phyloP scores from a whole-genome alignment of 2,113 vertebrate genomes.

The Rynchops niger region DNA sequence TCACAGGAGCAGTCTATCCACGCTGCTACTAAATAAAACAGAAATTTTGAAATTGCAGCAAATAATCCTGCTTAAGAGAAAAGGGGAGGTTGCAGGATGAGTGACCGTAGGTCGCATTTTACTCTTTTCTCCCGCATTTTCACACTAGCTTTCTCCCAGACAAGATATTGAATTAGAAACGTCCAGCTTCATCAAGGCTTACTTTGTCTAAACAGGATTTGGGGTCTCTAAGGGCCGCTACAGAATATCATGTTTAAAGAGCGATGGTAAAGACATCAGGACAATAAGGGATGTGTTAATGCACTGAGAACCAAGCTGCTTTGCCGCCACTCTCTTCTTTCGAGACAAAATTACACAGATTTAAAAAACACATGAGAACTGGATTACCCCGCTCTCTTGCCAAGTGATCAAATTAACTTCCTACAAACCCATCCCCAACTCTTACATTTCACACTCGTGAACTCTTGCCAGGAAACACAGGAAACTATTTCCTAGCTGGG shows the following conservation, averaged over 20 bases:
- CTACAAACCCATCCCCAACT: background rate
- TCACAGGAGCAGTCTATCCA: background rate
- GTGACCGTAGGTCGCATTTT: background rate
- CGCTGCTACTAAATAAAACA: background rate
- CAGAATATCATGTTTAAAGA: constrained; percentile 14
- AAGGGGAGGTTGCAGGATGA: rapidly evolving
- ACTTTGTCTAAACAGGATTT: background rate
- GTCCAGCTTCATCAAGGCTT: background rate
- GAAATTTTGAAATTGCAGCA: background rate
- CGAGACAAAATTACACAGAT: background rate
- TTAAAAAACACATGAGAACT: background rate
- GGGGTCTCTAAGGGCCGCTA: background rate
- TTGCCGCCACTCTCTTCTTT: background rate
- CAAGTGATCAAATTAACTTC: constrained; percentile 31
- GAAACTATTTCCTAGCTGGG: background rate
- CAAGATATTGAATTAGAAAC: background rate
- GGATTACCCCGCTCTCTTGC: background rate
- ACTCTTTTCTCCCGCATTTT: background rate
- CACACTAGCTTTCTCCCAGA: background rate
- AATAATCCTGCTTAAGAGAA: background rate
- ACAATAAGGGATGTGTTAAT: background rate
- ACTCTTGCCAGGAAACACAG: background rate
- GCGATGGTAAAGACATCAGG: background rate
- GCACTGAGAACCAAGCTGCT: background rate
- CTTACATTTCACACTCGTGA: background rate